These are phyloP conservation scores for Nephrotoma flavescens DNA, from an alignment of 2,888 invertebrate species.

Conservation along the genomic window DNA sequence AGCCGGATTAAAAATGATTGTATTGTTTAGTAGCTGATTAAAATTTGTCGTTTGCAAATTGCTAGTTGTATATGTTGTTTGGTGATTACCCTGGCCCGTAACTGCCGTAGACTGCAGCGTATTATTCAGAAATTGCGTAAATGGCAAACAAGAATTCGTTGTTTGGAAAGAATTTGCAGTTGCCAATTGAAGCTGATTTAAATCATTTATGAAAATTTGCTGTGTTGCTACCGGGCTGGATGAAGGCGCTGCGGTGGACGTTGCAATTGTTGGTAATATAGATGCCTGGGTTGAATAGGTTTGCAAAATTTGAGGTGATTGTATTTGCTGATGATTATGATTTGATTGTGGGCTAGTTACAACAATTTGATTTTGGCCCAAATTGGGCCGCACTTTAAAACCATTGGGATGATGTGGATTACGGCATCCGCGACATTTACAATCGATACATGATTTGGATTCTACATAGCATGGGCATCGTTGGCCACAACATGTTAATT, in stretches of 20 bases:
- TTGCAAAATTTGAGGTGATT: neutral
- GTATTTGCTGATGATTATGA: neutral
- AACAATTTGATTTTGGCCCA: neutral
- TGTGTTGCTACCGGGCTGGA: slow-evolving; percentile 7
- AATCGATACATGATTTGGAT: slow-evolving; percentile 75
- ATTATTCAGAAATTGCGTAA: neutral
- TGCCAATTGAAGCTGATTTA: neutral
- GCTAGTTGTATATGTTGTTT: neutral
- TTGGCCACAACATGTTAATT: slow-evolving; percentile 85
- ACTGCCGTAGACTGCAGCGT: neutral
- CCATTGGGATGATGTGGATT: slow-evolving; percentile 79
- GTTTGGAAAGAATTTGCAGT: neutral
- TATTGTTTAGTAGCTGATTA: neutral
- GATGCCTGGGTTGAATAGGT: slow-evolving; percentile 4
- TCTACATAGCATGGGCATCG: slow-evolving; percentile 89
- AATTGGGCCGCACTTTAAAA: slow-evolving; percentile 43
- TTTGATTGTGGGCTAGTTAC: neutral
- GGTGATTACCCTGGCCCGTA: neutral
- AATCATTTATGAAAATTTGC: neutral
- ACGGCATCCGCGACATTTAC: slow-evolving; percentile 83
- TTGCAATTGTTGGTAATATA: slow-evolving; percentile 8
- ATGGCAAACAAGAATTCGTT: neutral
- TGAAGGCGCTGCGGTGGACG: slow-evolving; percentile 17
- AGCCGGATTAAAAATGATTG: neutral
- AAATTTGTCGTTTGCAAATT: neutral